Evolutionary conservation across 2,888 invertebrate species (phyloP).

Genomic region (Pyrocoelia pectoralis): DNA sequence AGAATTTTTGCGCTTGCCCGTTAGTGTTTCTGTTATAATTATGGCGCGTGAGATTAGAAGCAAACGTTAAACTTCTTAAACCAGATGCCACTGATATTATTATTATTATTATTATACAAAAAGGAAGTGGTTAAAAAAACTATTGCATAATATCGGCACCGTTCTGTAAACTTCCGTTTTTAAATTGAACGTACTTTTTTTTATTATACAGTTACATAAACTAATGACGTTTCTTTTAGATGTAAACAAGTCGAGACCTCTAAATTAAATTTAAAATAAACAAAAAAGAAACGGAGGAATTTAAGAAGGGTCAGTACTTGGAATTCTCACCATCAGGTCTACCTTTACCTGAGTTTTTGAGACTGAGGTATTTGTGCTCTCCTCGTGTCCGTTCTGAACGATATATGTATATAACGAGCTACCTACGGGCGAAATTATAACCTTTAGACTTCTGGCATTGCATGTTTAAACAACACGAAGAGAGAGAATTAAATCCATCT

Average conservation of each 20-base stretch:
- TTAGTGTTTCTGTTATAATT: too few species aligned
- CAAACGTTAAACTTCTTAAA: too few species aligned
- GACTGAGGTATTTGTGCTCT: not conserved
- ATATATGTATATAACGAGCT: too few species aligned
- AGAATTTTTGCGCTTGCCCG: too few species aligned
- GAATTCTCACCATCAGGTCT: not conserved
- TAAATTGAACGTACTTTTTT: too few species aligned
- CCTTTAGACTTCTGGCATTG: not conserved
- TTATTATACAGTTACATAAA: not conserved
- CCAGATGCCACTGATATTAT: too few species aligned
- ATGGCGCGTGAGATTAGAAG: too few species aligned
- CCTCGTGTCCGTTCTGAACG: not conserved
- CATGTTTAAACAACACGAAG: too few species aligned
- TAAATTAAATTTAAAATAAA: not conserved
- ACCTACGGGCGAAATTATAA: conserved; percentile 2
- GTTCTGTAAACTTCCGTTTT: too few species aligned
- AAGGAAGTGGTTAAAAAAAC: too few species aligned
- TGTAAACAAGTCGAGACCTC: conserved; percentile 9
- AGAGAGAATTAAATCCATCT: not conserved
- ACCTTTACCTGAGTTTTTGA: not conserved
- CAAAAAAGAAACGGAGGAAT: not conserved
- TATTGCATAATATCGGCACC: too few species aligned
- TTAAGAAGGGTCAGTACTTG: conserved; percentile 11
- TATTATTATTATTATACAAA: too few species aligned
- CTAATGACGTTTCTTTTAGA: not conserved